Conservation (phyloP, 35 echinoderm and acorn worm genomes). For the Anneissia japonica region DNA sequence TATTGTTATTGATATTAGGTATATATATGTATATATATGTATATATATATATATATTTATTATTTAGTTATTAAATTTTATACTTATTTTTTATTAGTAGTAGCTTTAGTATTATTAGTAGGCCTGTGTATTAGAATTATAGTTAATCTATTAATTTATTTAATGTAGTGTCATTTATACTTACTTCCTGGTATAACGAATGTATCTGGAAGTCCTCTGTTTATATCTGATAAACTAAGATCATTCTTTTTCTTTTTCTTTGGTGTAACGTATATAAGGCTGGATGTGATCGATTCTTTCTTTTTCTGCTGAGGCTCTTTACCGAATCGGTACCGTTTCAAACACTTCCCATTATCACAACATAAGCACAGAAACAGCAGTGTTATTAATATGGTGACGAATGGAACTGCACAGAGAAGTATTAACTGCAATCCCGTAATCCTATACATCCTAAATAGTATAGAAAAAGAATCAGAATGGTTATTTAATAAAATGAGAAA, state of each 20-base stretch:
- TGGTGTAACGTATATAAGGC: not conserved
- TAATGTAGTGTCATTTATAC: too few species aligned
- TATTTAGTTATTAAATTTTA: too few species aligned
- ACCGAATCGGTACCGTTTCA: not conserved
- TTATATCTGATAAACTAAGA: not conserved
- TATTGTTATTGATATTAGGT: too few species aligned
- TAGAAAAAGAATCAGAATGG: not conserved
- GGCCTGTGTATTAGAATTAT: too few species aligned
- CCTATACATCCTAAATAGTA: not conserved
- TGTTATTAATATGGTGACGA: not conserved
- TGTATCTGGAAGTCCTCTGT: not conserved
- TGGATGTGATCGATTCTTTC: not conserved
- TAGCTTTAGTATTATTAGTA: too few species aligned
- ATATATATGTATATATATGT: too few species aligned
- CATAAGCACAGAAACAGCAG: not conserved
- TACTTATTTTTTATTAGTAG: too few species aligned
- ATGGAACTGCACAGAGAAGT: not conserved
- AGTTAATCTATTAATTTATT: too few species aligned
- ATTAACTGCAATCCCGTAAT: not conserved
- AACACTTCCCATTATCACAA: not conserved
- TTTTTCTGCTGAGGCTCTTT: not conserved
- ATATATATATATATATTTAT: too few species aligned
- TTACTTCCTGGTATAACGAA: not conserved
- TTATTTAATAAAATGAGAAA: not conserved
- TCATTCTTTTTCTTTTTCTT: conserved; percentile 2